A percentile compares a stretch with the other conserved stretches of the same genome.
Conservation (phyloP, 2,888 invertebrate genomes). For the Pseudococcus viburni region DNA sequence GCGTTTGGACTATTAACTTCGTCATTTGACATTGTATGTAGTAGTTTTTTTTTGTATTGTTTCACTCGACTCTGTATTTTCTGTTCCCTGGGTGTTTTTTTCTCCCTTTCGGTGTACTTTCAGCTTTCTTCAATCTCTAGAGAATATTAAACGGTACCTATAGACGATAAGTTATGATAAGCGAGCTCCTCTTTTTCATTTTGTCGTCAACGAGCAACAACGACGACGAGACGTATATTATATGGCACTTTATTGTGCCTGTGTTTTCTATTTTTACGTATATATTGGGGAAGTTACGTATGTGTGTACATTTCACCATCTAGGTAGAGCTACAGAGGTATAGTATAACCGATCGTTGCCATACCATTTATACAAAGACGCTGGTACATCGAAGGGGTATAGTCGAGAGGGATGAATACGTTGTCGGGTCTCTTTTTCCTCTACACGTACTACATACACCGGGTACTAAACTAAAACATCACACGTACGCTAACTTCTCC, state of each 20-base stretch:
- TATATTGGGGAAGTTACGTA: slow-evolving; percentile 5
- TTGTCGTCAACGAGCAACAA: background rate
- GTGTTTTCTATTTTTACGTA: background rate
- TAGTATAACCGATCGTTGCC: background rate
- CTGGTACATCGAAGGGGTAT: slow-evolving; percentile 7
- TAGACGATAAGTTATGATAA: slow-evolving; percentile 24
- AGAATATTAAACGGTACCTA: slow-evolving; percentile 20
- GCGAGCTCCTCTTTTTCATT: background rate
- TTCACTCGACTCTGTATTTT: background rate
- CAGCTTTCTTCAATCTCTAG: slow-evolving; percentile 8
- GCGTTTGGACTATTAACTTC: background rate
- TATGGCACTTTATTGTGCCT: background rate
- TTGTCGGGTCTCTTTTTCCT: background rate
- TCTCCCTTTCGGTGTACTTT: background rate
- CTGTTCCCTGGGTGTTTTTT: background rate
- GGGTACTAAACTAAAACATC: slow-evolving; percentile 16
- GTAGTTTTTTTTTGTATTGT: background rate
- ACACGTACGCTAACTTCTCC: slow-evolving; percentile 60
- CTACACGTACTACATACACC: background rate
- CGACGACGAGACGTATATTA: background rate
- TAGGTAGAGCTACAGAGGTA: background rate
- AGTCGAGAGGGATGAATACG: background rate
- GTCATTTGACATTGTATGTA: background rate
- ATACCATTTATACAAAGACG: background rate
- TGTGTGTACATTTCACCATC: background rate